These are phyloP conservation scores for Diplosoma virens DNA, from an alignment of 23 tunicate genomes.

Conservation along the genomic window DNA sequence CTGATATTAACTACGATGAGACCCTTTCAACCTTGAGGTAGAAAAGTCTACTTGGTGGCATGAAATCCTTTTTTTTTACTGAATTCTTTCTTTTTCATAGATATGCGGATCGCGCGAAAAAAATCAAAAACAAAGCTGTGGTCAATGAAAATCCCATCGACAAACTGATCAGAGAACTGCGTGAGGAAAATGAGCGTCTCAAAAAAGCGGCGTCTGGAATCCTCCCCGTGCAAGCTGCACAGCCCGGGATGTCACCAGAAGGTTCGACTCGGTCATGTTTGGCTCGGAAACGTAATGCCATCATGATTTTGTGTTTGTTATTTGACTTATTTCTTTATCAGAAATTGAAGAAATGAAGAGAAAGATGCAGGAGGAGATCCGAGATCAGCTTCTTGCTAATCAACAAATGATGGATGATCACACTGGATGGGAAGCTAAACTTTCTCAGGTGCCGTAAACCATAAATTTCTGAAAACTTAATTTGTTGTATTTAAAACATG, in stretches of 20 bases:
- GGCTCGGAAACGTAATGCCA: too few relatives aligned
- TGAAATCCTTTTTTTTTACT: background rate
- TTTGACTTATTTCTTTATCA: background rate
- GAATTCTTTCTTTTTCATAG: constrained; percentile 27
- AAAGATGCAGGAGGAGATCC: constrained; percentile 94
- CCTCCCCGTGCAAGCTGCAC: constrained; percentile 32
- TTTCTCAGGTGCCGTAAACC: constrained; percentile 74
- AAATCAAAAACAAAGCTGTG: constrained; percentile 96
- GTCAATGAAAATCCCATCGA: constrained; percentile 98
- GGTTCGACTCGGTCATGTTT: constrained; percentile 17
- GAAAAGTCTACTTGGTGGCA: background rate
- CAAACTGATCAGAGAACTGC: constrained; percentile 94
- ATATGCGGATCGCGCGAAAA: constrained; percentile 98
- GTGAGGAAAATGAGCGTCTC: constrained; percentile 93
- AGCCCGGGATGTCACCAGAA: constrained; percentile 79
- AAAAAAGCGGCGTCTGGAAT: constrained; percentile 44
- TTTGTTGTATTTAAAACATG: too few relatives aligned
- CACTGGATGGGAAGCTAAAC: constrained; percentile 84
- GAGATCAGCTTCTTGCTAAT: constrained; percentile 86
- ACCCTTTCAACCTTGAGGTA: constrained; percentile 94
- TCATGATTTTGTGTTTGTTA: too few relatives aligned
- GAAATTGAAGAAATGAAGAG: constrained; percentile 69
- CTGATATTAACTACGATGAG: constrained; percentile 98
- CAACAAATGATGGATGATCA: constrained; percentile 65
- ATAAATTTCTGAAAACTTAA: too few relatives aligned